Base-by-base conservation (phyloP, 2,797 vertebrate species). In the Melanitta fusca region DNA sequence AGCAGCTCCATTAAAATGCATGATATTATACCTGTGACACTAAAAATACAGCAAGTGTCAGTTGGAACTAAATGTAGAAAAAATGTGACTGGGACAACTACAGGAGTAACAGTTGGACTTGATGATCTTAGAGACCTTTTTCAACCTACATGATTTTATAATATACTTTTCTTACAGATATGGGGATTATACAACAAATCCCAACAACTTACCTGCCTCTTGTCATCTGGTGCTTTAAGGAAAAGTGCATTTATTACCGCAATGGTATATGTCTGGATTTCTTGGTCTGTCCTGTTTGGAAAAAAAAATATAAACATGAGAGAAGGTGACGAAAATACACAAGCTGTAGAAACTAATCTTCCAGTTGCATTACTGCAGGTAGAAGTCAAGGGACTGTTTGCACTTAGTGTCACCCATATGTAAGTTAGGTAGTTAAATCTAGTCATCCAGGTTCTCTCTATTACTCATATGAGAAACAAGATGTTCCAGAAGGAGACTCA, bases 211-310 rank as follows among this genome's bases (percentile, higher is more conserved):
- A 99, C 99, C 99, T 99, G 99, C 98, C 99, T 98, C 97, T 98
- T 99, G 94, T 99, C 99, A 96, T 99, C 99, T 0, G 99, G 99
- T 38, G 99, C 99, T 98, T 99, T 99, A 84, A 99, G 99, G 96
- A 99, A 99, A 90, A 99, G 98, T 32, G 99, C 99, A 47, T 99
- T 99, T 98, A 99, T 99, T 94, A 99, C 99, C 0, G 99, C 99
- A 61, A 99, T 98, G 73, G 99, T 99, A 58, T 99, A 99, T 1
- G 99, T 99, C 97, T 99, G 99, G 96, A 99, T 99, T 98, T 99
- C 99, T 97, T 99, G 99, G 97, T 99, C 99, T 36, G 98, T 98
- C 95, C 99, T 99, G 97, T 54, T 95, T 94, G 88, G 77, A 96
- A 81, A 6, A 96, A 81, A 6, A 94, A 88, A 22, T 13, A 58